A percentile compares a stretch with the other conserved stretches of the same genome.
Conservation (phyloP, 2,888 invertebrate species). For the Entomobrya multifasciata region DNA sequence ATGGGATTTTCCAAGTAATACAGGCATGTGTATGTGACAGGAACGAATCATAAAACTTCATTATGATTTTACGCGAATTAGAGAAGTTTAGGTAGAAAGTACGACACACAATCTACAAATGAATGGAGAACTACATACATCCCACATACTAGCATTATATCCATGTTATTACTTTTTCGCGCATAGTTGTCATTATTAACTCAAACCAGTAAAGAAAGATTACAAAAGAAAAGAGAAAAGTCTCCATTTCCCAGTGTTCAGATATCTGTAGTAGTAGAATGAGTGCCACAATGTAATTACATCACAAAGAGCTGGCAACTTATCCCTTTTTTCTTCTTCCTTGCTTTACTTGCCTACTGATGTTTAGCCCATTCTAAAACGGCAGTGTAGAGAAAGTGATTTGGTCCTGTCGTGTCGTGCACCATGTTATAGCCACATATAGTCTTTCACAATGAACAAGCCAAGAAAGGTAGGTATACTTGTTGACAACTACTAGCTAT, state of each 20-base stretch:
- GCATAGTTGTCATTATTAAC: conserved; percentile 9
- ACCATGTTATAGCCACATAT: not conserved
- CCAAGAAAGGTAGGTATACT: conserved; percentile 12
- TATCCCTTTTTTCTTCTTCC: conserved; percentile 29
- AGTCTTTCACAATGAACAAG: not conserved
- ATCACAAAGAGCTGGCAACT: conserved; percentile 49
- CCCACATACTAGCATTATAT: not conserved
- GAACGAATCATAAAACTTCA: not conserved
- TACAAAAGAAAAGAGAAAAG: conserved; percentile 10
- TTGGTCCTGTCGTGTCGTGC: conserved; percentile 9
- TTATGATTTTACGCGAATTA: not conserved
- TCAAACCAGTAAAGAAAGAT: not conserved
- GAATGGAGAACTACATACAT: not conserved
- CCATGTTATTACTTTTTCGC: not conserved
- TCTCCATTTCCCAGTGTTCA: not conserved
- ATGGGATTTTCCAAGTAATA: not conserved
- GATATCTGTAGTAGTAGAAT: not conserved
- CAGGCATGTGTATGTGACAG: not conserved
- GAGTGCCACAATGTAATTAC: conserved; percentile 44
- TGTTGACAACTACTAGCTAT: not conserved
- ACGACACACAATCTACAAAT: not conserved
- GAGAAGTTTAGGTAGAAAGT: not conserved
- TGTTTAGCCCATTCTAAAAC: not conserved
- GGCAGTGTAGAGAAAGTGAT: conserved; percentile 51
- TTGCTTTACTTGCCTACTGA: not conserved